A percentile compares a stretch with the other conserved stretches of the same genome.
These are phyloP conservation scores for Monodelphis domestica DNA, from an alignment of 2,797 vertebrate genomes.

Conservation along the genomic window DNA sequence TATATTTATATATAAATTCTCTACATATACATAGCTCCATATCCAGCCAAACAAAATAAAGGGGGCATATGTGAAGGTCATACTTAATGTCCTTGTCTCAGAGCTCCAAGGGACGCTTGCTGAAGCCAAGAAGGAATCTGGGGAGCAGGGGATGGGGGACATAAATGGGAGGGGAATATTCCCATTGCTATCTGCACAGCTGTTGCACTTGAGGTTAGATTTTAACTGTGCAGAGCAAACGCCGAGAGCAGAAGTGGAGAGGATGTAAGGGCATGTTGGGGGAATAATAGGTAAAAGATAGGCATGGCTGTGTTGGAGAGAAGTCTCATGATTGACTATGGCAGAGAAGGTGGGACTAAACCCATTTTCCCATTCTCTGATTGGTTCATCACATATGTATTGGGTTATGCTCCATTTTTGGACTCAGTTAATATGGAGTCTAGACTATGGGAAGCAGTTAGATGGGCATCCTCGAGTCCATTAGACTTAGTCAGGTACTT, in stretches of 20 bases:
- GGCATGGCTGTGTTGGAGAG: neutral
- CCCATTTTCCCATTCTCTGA: neutral
- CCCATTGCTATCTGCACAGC: neutral
- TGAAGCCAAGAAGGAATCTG: neutral
- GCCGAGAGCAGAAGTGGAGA: neutral
- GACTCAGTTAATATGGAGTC: neutral
- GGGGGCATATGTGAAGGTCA: neutral
- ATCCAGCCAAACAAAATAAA: neutral
- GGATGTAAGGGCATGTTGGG: neutral
- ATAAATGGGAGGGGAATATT: neutral
- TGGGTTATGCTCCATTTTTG: neutral
- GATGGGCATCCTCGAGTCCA: neutral
- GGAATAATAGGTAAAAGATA: neutral
- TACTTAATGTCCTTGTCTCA: neutral
- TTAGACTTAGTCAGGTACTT: neutral
- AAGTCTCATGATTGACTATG: neutral
- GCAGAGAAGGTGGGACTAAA: neutral
- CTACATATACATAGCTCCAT: neutral
- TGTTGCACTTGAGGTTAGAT: neutral
- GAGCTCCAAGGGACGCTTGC: neutral
- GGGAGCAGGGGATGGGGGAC: neutral
- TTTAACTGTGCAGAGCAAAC: neutral
- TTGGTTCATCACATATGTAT: neutral
- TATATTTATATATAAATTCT: neutral
- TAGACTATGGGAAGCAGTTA: neutral